Conservation (phyloP, 1,140 invertebrate genomes). For the Saccostrea glomerata region DNA sequence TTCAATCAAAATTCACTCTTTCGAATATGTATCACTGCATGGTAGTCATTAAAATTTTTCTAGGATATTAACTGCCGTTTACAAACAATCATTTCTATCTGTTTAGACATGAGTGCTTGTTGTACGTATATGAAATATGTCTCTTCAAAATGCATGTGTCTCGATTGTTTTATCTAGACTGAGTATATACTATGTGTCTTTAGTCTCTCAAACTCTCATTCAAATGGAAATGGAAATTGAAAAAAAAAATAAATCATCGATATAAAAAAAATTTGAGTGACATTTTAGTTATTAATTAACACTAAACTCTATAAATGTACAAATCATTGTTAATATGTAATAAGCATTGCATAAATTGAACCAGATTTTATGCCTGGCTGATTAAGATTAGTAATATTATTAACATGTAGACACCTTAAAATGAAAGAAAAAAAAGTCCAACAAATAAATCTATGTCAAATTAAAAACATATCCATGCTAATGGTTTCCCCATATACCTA, state of each 20-base stretch:
- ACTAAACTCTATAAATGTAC: background rate
- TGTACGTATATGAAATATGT: no score
- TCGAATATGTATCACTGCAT: no score
- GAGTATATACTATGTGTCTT: no score
- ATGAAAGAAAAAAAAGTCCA: background rate
- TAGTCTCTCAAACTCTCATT: no score
- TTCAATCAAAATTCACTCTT: no score
- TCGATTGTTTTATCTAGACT: no score
- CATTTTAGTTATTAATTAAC: background rate
- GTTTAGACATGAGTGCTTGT: no score
- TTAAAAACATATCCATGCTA: background rate
- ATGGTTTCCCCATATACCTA: background rate
- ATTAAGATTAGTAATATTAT: background rate
- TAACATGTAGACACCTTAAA: background rate
- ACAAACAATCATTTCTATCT: no score
- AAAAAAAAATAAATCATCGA: background rate
- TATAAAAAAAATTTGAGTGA: background rate
- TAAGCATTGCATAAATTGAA: background rate
- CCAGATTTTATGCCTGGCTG: background rate
- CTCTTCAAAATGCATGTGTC: no score
- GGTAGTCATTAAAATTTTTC: no score
- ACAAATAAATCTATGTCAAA: background rate
- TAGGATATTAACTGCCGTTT: no score
- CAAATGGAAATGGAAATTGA: background rate
- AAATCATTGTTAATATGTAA: background rate